A percentile compares a stretch with the other conserved stretches of the same genome.
Conservation (phyloP, 2,797 vertebrate genomes). For the Amblyopsis hoosieri region DNA sequence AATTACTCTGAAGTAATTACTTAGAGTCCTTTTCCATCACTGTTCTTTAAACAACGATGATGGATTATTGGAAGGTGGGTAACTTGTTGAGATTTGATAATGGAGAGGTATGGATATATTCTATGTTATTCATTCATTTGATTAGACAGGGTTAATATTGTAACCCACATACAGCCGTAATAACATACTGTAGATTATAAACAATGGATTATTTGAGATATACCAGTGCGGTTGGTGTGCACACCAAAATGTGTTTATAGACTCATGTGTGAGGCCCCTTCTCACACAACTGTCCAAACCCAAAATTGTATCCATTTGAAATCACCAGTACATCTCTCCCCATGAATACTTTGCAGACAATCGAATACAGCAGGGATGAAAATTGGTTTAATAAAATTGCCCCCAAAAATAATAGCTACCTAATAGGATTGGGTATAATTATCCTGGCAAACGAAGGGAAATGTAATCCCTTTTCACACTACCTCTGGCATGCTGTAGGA, state of each 20-base stretch:
- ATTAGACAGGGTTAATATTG: conserved; percentile 59
- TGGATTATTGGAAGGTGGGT: conserved; percentile 30
- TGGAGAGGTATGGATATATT: conserved; percentile 23
- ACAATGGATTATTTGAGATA: conserved; percentile 60
- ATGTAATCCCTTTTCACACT: conserved; percentile 42
- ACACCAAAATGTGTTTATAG: conserved; percentile 46
- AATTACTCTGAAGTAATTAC: no score
- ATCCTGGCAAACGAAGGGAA: conserved; percentile 31
- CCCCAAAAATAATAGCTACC: no score
- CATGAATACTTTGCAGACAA: no score
- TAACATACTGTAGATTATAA: conserved; percentile 53
- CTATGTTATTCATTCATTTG: conserved; percentile 29
- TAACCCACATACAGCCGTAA: conserved; percentile 42
- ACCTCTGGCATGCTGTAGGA: conserved; percentile 31
- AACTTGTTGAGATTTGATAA: conserved; percentile 60
- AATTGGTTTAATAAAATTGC: no score
- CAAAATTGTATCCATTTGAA: no score
- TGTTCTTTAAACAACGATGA: conserved; percentile 9
- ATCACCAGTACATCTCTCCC: no score
- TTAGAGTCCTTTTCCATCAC: no score
- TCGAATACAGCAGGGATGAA: no score
- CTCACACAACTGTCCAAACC: no score
- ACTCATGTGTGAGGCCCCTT: no score
- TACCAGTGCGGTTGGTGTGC: conserved; percentile 70
- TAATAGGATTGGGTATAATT: conserved; percentile 32